Evolutionary conservation across 2,888 invertebrate species (phyloP), one percentile per base, ranked within the genome.

Genomic region (Drosophila anomalata): DNA sequence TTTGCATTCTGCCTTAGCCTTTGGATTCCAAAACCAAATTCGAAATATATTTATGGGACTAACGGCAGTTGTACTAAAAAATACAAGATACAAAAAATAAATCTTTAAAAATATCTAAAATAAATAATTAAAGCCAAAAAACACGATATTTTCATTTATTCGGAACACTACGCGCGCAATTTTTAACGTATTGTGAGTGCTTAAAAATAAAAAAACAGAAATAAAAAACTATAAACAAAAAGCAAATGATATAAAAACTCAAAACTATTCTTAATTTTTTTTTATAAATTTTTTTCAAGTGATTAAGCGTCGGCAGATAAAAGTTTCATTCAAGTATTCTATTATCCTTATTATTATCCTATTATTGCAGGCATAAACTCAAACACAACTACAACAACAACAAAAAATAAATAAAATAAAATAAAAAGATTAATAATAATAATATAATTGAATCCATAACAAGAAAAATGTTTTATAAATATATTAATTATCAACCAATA

Each of bases 311-410:
- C 39, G 50, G 61, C 29, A 65, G 41, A 65, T 14, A 65, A 8
- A 31, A 50, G 70, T 50, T 67, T 57, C 29, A 24, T 44, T 12
- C 41, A 20, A 11, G 6, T 39, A n/a, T 51, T 66, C 12, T 60
- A 56, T 58, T 31, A 42, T 59, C 20, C 60, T 36, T 36, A 59
- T 59, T 9, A 41, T 59, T 58, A 58, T 58, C 36, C 59, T 58
- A 20, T 58, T 29, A 31, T 70, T 73, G 41, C 81, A 87, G 87
- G 89, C 83, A 89, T 78, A 86, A 87, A 83, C 86, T 84, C 74
- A 75, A 87, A 83, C 69, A 87, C 69, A 83, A 88, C 63, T 75
- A 72, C 73, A 73, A 59, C 73, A 73, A 59, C 62, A 78, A 56
- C 42, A 63, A 41, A 36, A 63, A 41, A 36, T 9, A 26, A 9